phyloP scores from a whole-genome alignment of 2,888 invertebrate genomes.

The Xylota sylvarum region DNA sequence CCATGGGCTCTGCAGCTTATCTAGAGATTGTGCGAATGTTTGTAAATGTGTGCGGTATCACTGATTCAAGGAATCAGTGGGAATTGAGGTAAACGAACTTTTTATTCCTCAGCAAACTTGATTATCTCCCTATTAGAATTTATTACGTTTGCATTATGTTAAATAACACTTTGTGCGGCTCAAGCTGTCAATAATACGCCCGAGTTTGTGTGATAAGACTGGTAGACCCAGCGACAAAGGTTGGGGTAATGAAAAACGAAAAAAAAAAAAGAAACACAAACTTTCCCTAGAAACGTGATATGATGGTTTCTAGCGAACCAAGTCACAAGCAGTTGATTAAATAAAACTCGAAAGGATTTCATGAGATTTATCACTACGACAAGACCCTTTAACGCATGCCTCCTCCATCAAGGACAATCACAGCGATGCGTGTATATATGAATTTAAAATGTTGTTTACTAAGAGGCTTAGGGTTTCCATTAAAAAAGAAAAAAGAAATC shows the following conservation, averaged over 20 bases:
- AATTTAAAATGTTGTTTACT: conserved; percentile 39
- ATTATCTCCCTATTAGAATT: conserved; percentile 63
- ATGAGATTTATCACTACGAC: conserved; percentile 20
- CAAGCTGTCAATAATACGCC: conserved; percentile 34
- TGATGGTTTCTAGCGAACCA: conserved; percentile 1
- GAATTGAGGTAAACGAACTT: conserved; percentile 36
- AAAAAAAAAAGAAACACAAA: conserved; percentile 2
- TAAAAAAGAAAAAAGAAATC: conserved; percentile 25
- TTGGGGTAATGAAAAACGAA: not conserved
- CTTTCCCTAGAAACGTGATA: conserved; percentile 24
- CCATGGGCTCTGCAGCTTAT: conserved; percentile 23
- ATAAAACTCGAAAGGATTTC: conserved; percentile 41
- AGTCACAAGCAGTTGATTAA: conserved; percentile 24
- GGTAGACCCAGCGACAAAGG: not conserved
- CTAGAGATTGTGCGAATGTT: conserved; percentile 20
- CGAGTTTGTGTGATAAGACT: conserved; percentile 18
- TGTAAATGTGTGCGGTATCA: conserved; percentile 13
- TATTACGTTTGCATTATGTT: conserved; percentile 57
- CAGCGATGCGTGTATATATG: not conserved
- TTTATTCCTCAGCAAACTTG: conserved; percentile 44
- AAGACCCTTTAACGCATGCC: conserved; percentile 3
- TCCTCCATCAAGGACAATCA: conserved; percentile 21
- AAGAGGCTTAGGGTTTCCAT: conserved; percentile 32
- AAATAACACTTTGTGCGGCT: conserved; percentile 41
- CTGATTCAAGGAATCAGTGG: conserved; percentile 42